Evolutionary conservation across 2,113 vertebrate genomes (phyloP).

Genomic region (Phyllostomus discolor): DNA sequence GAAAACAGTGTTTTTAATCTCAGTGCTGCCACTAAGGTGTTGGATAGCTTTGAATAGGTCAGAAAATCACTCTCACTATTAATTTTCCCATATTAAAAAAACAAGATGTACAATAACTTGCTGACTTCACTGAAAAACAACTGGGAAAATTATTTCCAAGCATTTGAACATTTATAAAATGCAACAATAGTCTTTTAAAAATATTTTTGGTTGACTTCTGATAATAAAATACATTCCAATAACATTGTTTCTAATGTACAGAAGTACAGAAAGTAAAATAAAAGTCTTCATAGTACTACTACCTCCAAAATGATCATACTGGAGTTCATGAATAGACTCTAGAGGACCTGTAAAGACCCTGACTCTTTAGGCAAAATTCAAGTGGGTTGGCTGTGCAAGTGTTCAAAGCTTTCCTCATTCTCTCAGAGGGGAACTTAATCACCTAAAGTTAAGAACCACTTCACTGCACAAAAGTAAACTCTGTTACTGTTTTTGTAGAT

Average conservation of each 20-base stretch:
- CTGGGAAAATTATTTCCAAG: slow-evolving; percentile 4
- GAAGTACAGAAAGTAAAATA: neutral
- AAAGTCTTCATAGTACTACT: neutral
- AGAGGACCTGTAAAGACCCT: neutral
- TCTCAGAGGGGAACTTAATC: neutral
- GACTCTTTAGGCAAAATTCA: neutral
- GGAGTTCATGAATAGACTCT: neutral
- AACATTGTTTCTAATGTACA: neutral
- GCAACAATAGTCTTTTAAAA: neutral
- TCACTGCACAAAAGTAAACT: neutral
- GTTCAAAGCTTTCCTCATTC: neutral
- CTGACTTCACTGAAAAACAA: neutral
- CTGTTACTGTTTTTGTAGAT: neutral
- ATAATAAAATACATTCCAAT: neutral
- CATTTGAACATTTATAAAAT: slow-evolving; percentile 34
- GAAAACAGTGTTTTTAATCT: neutral
- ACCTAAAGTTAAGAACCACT: neutral
- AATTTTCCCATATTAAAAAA: neutral
- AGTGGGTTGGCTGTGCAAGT: neutral
- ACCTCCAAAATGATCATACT: neutral
- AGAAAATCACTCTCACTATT: slow-evolving; percentile 4
- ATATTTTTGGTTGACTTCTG: slow-evolving; percentile 14
- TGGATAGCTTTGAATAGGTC: slow-evolving; percentile 5
- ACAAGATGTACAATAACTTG: neutral
- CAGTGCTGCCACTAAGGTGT: neutral